A percentile compares a stretch with the other conserved stretches of the same genome.
Conservation (phyloP, 2,113 vertebrate species). For the Chaenocephalus aceratus region DNA sequence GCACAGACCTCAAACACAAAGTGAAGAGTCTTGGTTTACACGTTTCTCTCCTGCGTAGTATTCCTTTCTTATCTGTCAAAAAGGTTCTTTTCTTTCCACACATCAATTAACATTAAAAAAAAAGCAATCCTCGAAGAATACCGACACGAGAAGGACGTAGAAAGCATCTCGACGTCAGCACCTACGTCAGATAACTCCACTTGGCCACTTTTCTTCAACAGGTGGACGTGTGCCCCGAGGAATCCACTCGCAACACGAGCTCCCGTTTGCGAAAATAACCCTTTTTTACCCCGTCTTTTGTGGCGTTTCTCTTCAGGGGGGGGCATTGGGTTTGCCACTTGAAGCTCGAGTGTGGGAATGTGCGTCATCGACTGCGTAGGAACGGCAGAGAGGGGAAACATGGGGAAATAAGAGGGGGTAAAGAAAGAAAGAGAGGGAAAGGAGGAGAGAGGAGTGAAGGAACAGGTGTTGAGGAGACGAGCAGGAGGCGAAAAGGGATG, state of each 20-base stretch:
- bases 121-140: not conserved
- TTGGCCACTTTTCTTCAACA: not conserved
- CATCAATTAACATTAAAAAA: slow-evolving; percentile 33
- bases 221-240: slow-evolving; percentile 8
- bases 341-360: slow-evolving; percentile 45
- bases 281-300: slow-evolving; percentile 14
- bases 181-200: slow-evolving; percentile 39
- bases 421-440: not conserved
- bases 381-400: not conserved
- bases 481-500: not conserved
- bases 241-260: not conserved
- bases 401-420: not conserved
- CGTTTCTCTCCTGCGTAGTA: not conserved
- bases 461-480: not conserved
- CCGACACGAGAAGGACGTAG: not conserved
- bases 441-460: not conserved
- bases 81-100: not conserved
- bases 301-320: slow-evolving; percentile 9
- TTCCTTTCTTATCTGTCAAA: not conserved
- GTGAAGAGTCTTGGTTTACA: not conserved
- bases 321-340: slow-evolving; percentile 2
- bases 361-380: slow-evolving; percentile 51
- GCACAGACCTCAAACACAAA: not conserved
- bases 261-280: not conserved
- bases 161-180: slow-evolving; percentile 48